Base-by-base conservation (phyloP, 2,797 vertebrate species). In the Falco novaeseelandiae region DNA sequence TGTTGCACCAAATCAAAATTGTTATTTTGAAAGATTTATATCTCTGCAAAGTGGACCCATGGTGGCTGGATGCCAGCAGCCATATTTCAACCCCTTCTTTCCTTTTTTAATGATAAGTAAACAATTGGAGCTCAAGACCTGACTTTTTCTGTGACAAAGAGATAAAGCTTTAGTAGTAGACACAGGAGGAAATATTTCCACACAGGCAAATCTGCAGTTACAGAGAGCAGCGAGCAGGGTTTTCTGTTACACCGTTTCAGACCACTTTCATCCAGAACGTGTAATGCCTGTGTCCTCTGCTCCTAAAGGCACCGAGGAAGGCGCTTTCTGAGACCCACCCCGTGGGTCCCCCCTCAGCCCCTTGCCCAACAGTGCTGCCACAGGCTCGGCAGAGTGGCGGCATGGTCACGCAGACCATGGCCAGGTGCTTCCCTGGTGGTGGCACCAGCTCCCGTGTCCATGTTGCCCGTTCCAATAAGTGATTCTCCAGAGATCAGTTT, bases 91-190 rank as follows among this genome's bases (percentile, higher is more conserved):
- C 40, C 69, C 59, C 29, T 66, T n/a, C 62, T 36, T 32, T 77
- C 58, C 52, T 18, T 32, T 52, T 14, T 3, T 20, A 63, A 9
- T 19, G 72, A 1, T 1, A 5, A 25, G 18, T 10, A 19, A 38
- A 38, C 0, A 0, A 6, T 2, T 2, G 1, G 69, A 78, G 83
- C 76, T 54, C 0, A 0, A 30, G 69, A 6, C 0, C 2, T 8
- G 29, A 4, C 38, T 19, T 12, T 59, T 18, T 38, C 78, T 54
- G 44, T 22, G 72, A 5, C 49, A 14, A 9, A 73, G 40, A 74
- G 29, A 8, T 9, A 9, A 70, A 46, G 44, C 30, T 6, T 32
- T 27, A 1, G 20, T 23, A 7, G n/a, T 2, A 51, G 58, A 2
- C 34, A 44, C 25, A 3, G 63, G n/a, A 55, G 26, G 55, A 40